These are phyloP conservation scores for Sphaerophoria taeniata DNA, from an alignment of 2,888 invertebrate genomes.

Conservation along the genomic window DNA sequence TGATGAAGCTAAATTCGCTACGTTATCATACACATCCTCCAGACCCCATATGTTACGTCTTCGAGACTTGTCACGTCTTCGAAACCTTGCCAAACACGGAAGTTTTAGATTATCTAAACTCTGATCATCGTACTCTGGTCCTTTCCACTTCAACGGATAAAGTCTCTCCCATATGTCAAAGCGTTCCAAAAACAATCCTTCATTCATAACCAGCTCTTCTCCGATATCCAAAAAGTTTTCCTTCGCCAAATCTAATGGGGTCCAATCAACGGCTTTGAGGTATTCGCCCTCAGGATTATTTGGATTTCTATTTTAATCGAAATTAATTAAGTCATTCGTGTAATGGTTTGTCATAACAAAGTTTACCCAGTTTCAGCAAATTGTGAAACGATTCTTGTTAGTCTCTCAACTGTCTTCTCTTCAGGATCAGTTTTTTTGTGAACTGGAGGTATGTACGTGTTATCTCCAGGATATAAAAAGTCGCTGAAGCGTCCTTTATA, in stretches of 20 bases:
- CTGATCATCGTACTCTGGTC: background rate
- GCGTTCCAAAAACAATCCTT: slow-evolving; percentile 72
- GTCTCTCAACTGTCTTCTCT: slow-evolving; percentile 80
- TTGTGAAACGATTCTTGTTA: slow-evolving; percentile 82
- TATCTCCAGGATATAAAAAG: slow-evolving; percentile 83
- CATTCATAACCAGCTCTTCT: slow-evolving; percentile 76
- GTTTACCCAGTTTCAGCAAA: slow-evolving; percentile 81
- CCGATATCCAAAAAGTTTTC: slow-evolving; percentile 79
- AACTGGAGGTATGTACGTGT: slow-evolving; percentile 78
- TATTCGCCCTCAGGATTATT: slow-evolving; percentile 78
- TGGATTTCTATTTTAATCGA: slow-evolving; percentile 77
- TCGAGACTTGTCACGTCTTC: too few relatives aligned
- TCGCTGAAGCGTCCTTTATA: slow-evolving; percentile 86
- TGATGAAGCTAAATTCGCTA: too few relatives aligned
- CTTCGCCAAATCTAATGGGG: slow-evolving; percentile 74
- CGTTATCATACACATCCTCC: too few relatives aligned
- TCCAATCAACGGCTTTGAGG: slow-evolving; percentile 77
- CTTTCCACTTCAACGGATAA: slow-evolving; percentile 63
- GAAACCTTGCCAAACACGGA: too few relatives aligned
- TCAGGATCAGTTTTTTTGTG: slow-evolving; percentile 82
- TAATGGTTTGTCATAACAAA: too few relatives aligned
- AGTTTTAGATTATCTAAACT: background rate
- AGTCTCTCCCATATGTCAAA: slow-evolving; percentile 74
- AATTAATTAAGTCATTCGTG: too few relatives aligned
- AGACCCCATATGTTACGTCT: too few relatives aligned